phyloP scores from a whole-genome alignment of 2,888 invertebrate species.

The Nemurella pictetii region DNA sequence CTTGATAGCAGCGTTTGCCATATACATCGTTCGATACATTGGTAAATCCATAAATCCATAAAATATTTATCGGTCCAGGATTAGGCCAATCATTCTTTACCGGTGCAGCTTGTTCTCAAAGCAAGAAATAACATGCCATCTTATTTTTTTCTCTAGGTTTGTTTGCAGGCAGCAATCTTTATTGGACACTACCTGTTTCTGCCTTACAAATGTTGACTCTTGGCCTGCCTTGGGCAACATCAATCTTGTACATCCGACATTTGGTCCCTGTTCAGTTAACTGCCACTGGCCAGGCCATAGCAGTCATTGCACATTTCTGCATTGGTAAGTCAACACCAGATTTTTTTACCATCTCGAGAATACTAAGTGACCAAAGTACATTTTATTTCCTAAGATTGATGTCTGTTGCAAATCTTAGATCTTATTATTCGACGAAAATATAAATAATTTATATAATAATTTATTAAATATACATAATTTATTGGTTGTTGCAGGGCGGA shows the following conservation, averaged over 20 bases:
- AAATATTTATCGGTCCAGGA: too few relatives aligned
- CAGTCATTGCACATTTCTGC: conserved; percentile 79
- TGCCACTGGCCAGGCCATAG: conserved; percentile 76
- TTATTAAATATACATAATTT: too few relatives aligned
- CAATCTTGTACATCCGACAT: conserved; percentile 79
- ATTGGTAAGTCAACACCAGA: conserved; percentile 62
- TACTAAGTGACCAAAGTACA: too few relatives aligned
- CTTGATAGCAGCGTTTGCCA: conserved; percentile 78
- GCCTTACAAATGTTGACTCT: conserved; percentile 74
- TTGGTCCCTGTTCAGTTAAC: conserved; percentile 76
- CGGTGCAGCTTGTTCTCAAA: not conserved
- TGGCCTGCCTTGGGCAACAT: conserved; percentile 78
- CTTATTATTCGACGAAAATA: not conserved
- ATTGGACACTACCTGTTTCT: conserved; percentile 71
- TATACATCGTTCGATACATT: conserved; percentile 76
- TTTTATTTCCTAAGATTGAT: too few relatives aligned
- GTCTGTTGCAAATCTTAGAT: too few relatives aligned
- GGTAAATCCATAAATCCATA: too few relatives aligned
- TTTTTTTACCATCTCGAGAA: not conserved
- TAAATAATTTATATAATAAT: too few relatives aligned
- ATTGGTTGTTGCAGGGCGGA: conserved; percentile 61
- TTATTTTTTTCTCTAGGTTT: not conserved
- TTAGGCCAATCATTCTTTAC: too few relatives aligned
- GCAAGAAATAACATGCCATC: not conserved
- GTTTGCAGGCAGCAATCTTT: conserved; percentile 53